phyloP scores from a whole-genome alignment of 2,888 invertebrate species.

The Lithophane socia region DNA sequence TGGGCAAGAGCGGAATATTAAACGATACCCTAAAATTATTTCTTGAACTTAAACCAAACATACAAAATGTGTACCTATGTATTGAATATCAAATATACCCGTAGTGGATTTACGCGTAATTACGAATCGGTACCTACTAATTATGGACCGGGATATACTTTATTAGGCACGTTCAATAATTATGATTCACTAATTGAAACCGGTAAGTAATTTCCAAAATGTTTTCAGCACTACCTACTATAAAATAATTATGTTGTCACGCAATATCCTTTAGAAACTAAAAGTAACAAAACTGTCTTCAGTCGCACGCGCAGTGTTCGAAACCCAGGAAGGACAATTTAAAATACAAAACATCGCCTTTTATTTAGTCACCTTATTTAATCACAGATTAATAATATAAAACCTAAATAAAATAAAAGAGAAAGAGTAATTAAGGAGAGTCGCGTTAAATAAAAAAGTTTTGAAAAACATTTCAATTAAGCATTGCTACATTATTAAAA shows the following conservation, averaged over 20 bases:
- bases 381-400: neutral
- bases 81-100: neutral
- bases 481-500: neutral
- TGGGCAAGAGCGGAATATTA: too few species aligned
- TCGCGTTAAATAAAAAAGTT: neutral
- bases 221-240: conserved; percentile 12
- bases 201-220: conserved; percentile 12
- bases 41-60: too few species aligned
- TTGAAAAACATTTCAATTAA: neutral
- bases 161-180: neutral
- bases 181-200: conserved; percentile 5
- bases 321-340: neutral
- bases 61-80: neutral
- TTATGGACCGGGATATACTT: neutral
- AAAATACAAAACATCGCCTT: neutral
- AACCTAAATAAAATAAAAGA: neutral
- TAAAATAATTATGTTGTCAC: neutral
- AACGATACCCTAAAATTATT: neutral
- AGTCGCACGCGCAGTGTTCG: too few species aligned
- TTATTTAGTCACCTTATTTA: neutral
- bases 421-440: neutral
- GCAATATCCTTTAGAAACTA: neutral
- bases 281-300: neutral
- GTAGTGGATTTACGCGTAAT: neutral
- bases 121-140: neutral